Base-by-base conservation (phyloP, 1,140 invertebrate genomes). In the Melanaphis sacchari region DNA sequence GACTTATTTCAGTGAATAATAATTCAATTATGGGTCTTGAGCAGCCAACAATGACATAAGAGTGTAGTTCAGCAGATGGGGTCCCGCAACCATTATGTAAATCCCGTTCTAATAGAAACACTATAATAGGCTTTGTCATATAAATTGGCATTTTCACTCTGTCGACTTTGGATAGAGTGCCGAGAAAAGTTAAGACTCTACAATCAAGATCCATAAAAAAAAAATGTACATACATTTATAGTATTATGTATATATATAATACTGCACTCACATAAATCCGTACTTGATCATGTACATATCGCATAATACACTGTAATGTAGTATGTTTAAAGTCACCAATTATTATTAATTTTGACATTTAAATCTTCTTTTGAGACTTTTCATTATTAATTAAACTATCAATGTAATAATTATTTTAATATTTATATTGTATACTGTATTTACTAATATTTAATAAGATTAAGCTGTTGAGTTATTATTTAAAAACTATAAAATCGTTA, bases 121-220 rank as follows among this genome's bases (percentile, higher is more conserved):
- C 81, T 84, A 93, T 93, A 93, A 93, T 93, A 93, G 91, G 91
- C 81, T 93, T 93, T 93, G 91, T 93, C 91, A 93, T 84, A 93
- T 93, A 93, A 93, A 93, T 93, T 93, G 91, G 91, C 91, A 93
- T 93, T 93, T 90, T 93, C 76, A 93, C 91, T 82, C 90, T 92
- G 66, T 54, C 40, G 90, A 82, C 90, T 52, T 46, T 81, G 90
- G 49, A 76, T 81, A 49, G 91, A 38, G n/a, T 46, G 36, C 46
- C n/a, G 9, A 52, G 81, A 93, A 93, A 84, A 84, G 76, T 84
- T 85, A 93, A 93, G 24, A 49, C 76, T 40, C 11, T 15, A 54
- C 49, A 59, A 54, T 90, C 89, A 41, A 59, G 38, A 59, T n/a
- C 59, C 11, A 66, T 41, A 31, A 54, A 90, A 88, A 85, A 82